Evolutionary conservation across 2,113 vertebrate genomes (phyloP).

Genomic region (Sebastes fasciatus): DNA sequence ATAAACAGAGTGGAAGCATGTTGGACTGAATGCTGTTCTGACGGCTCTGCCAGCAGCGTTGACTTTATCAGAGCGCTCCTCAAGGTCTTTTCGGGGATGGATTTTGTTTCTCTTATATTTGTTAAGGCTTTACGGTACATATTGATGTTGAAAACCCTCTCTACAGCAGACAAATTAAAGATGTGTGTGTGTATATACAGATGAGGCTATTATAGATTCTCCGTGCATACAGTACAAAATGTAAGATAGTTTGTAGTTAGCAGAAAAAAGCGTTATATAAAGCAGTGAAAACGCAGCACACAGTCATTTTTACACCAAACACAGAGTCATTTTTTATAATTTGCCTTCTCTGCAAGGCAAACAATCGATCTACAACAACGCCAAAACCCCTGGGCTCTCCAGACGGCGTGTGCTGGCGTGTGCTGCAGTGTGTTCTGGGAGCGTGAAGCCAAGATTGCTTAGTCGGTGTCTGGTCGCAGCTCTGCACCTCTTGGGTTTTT

Average conservation of each 20-base stretch:
- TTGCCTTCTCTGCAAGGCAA: constrained; percentile 20
- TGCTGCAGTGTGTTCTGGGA: constrained; percentile 25
- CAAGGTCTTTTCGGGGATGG: constrained; percentile 34
- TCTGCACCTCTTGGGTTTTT: neutral
- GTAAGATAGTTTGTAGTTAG: neutral
- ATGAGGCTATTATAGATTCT: neutral
- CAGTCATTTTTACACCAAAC: neutral
- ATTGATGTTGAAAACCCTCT: constrained; percentile 22
- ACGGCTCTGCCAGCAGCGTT: neutral
- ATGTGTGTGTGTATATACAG: neutral
- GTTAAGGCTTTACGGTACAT: neutral
- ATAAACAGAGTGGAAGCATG: constrained; percentile 22
- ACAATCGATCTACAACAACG: constrained; percentile 15
- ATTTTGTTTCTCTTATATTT: constrained; percentile 33
- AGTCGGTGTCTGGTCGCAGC: constrained; percentile 29
- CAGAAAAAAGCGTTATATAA: neutral
- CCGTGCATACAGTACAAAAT: neutral
- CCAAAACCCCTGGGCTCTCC: constrained; percentile 34
- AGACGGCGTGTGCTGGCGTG: constrained; percentile 6
- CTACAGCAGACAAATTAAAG: neutral
- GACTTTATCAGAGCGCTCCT: constrained; percentile 12
- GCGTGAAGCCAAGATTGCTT: constrained; percentile 16
- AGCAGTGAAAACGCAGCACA: neutral
- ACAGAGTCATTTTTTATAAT: constrained; percentile 34
- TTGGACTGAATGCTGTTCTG: neutral